Percentiles rank a stretch among this genome's conserved stretches.
phyloP scores from a whole-genome alignment of 2,797 vertebrate genomes.

The Falco peregrinus region DNA sequence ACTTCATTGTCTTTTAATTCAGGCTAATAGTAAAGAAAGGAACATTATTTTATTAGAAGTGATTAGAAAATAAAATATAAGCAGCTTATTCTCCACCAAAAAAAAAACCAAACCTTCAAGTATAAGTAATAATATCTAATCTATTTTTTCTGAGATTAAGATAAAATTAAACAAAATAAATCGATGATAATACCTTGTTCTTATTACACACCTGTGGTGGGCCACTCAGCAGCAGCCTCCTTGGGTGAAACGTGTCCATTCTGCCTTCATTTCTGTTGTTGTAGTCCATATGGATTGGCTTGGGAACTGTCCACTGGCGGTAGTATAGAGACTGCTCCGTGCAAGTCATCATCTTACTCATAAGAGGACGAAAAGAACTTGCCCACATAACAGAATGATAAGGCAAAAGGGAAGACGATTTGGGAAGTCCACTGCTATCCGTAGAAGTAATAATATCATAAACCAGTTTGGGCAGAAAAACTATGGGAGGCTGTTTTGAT shows the following conservation, averaged over 20 bases:
- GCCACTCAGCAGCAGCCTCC: constrained; percentile 92
- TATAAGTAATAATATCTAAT: background rate
- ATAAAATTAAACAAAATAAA: background rate
- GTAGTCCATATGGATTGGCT: constrained; percentile 93
- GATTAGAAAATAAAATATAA: background rate
- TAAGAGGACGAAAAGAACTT: constrained; percentile 92
- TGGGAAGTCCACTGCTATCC: constrained; percentile 91
- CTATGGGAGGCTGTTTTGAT: constrained; percentile 87
- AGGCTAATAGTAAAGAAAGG: background rate
- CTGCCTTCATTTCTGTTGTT: constrained; percentile 88
- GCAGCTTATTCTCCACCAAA: background rate
- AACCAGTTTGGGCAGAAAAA: constrained; percentile 91
- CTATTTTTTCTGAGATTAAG: background rate
- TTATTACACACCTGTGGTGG: constrained; percentile 90
- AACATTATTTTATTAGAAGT: background rate
- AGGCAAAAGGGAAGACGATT: constrained; percentile 93
- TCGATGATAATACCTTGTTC: background rate
- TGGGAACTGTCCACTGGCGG: constrained; percentile 94
- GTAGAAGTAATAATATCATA: constrained; percentile 90
- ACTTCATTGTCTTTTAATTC: background rate
- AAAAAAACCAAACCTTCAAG: background rate
- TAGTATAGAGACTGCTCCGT: constrained; percentile 98
- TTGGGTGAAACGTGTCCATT: constrained; percentile 92
- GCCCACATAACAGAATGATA: constrained; percentile 91
- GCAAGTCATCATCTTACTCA: constrained; percentile 97